A percentile compares a stretch with the other conserved stretches of the same genome.
Evolutionary conservation across 2,888 invertebrate species (phyloP).

Genomic region (Leptothorax acervorum): DNA sequence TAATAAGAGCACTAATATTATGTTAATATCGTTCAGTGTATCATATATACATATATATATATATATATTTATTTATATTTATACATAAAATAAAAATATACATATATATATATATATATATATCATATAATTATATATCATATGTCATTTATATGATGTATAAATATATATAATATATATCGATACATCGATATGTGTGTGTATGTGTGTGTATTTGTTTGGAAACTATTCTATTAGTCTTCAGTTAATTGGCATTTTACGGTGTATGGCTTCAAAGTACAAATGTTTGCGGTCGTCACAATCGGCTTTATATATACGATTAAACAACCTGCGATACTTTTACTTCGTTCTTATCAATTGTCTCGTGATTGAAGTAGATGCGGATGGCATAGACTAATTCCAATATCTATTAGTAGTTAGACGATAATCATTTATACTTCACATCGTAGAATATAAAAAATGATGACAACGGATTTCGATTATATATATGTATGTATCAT

Average conservation of each 20-base stretch:
- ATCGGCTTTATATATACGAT: conserved; percentile 23
- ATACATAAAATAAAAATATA: too few relatives aligned
- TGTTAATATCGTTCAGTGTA: conserved; percentile 74
- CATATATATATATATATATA: too few relatives aligned
- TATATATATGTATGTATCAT: too few relatives aligned
- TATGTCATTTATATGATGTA: too few relatives aligned
- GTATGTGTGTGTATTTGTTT: conserved; percentile 48
- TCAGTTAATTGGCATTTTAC: conserved; percentile 83
- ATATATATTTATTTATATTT: background rate
- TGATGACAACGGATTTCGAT: background rate
- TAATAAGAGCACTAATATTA: conserved; percentile 73
- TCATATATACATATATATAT: conserved; percentile 62
- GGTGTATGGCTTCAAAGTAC: conserved; percentile 80
- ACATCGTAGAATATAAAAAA: background rate
- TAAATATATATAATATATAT: too few relatives aligned
- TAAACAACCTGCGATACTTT: background rate
- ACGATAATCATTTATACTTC: background rate
- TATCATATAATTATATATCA: too few relatives aligned
- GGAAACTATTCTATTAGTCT: conserved; percentile 81
- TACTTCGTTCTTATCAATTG: background rate
- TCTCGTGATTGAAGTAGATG: background rate
- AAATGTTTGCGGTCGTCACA: conserved; percentile 58
- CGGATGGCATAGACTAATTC: conserved; percentile 1
- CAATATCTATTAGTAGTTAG: background rate
- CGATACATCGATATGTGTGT: too few relatives aligned